Conservation (phyloP, 2,888 invertebrate species). For the Epirrhoe alternata region DNA sequence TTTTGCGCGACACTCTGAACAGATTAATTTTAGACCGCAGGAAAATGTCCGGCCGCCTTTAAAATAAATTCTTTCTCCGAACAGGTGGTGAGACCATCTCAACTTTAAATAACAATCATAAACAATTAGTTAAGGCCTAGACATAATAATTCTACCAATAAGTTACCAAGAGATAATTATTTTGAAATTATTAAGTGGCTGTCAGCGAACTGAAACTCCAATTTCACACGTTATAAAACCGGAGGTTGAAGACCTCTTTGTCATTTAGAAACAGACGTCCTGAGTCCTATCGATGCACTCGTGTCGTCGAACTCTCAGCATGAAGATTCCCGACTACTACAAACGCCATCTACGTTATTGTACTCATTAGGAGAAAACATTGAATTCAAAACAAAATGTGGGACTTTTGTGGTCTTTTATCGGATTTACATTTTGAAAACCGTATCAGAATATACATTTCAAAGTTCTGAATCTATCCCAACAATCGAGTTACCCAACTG, state of each 20-base stretch:
- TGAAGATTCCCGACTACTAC: slow-evolving; percentile 37
- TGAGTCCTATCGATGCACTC: slow-evolving; percentile 49
- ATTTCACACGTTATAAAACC: slow-evolving; percentile 46
- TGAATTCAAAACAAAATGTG: slow-evolving; percentile 34
- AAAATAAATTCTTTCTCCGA: slow-evolving; percentile 48
- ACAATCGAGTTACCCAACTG: slow-evolving; percentile 41
- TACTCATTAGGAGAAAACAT: slow-evolving; percentile 29
- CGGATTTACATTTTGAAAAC: background rate
- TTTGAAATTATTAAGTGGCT: slow-evolving; percentile 24
- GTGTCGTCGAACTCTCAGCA: slow-evolving; percentile 51
- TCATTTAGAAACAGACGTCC: slow-evolving; percentile 42
- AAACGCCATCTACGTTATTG: slow-evolving; percentile 39
- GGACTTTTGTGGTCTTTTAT: background rate
- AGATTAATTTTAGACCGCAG: slow-evolving; percentile 45
- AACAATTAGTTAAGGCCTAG: slow-evolving; percentile 24
- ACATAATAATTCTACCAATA: slow-evolving; percentile 7
- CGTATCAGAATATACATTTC: background rate
- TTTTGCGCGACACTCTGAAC: slow-evolving; percentile 62
- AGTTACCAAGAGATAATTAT: slow-evolving; percentile 16
- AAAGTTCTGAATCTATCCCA: slow-evolving; percentile 38
- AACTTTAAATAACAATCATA: slow-evolving; percentile 41
- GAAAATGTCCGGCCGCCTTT: slow-evolving; percentile 34
- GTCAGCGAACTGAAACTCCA: slow-evolving; percentile 37
- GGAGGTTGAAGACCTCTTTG: slow-evolving; percentile 51
- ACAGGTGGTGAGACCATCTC: slow-evolving; percentile 47